A percentile compares a stretch with the other conserved stretches of the same genome.
Evolutionary conservation across 2,888 invertebrate genomes (phyloP).

Genomic region (Laothoe populi): DNA sequence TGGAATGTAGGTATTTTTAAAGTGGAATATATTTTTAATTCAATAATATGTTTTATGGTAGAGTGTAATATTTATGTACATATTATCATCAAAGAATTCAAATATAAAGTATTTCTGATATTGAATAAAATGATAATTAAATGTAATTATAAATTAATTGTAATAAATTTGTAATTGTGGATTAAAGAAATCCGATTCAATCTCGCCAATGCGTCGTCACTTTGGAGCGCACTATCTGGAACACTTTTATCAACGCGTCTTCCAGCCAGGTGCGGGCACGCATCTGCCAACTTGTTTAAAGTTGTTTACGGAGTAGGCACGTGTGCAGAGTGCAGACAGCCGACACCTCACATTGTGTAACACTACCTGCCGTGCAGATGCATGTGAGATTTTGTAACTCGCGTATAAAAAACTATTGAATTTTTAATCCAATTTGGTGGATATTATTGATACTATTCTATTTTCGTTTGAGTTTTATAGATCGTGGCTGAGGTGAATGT

Average conservation of each 20-base stretch:
- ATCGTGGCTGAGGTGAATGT: too few species aligned
- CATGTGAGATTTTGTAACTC: background rate
- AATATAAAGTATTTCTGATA: too few species aligned
- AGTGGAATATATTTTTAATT: too few species aligned
- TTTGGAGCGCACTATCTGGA: conserved; percentile 18
- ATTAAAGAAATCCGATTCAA: background rate
- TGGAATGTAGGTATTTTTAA: too few species aligned
- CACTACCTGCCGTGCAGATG: conserved; percentile 13
- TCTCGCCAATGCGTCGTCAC: background rate
- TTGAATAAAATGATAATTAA: too few species aligned
- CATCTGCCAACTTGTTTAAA: conserved; percentile 59
- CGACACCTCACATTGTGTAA: conserved; percentile 34
- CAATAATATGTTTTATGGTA: too few species aligned
- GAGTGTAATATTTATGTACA: too few species aligned
- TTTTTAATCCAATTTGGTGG: background rate
- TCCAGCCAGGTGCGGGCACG: conserved; percentile 59
- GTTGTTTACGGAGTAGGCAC: conserved; percentile 50
- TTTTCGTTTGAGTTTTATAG: too few species aligned
- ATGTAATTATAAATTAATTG: background rate
- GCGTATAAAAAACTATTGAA: background rate
- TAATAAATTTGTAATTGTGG: too few species aligned
- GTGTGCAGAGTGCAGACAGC: conserved; percentile 38
- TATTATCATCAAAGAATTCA: too few species aligned
- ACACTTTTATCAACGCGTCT: conserved; percentile 33
- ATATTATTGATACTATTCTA: too few species aligned